phyloP scores from a whole-genome alignment of 2,113 vertebrate genomes.

The Chiloscyllium plagiosum region DNA sequence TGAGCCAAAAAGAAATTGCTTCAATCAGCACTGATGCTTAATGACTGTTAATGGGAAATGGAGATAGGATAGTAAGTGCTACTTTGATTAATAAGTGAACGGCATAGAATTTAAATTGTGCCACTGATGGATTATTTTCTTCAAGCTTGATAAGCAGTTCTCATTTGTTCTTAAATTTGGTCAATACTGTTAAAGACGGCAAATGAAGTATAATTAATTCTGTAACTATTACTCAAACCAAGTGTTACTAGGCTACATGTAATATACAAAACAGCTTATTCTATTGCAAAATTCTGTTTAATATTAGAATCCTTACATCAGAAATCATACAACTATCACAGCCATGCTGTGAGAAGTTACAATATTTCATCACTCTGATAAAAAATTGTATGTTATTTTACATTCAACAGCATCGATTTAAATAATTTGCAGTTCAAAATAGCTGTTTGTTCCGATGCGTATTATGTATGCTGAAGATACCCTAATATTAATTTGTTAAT shows the following conservation, averaged over 20 bases:
- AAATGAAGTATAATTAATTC: conserved; percentile 83
- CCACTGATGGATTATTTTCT: conserved; percentile 84
- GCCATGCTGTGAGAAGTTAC: background rate
- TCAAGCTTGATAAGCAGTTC: conserved; percentile 82
- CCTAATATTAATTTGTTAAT: background rate
- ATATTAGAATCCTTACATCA: background rate
- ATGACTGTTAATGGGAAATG: conserved; percentile 82
- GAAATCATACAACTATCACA: background rate
- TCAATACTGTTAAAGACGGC: conserved; percentile 82
- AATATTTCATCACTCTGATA: background rate
- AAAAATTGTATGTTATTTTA: background rate
- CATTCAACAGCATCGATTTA: background rate
- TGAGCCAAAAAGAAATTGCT: conserved; percentile 81
- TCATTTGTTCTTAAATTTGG: conserved; percentile 84
- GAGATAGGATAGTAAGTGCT: conserved; percentile 83
- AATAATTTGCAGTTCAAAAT: background rate
- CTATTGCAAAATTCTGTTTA: background rate
- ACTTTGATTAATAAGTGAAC: conserved; percentile 83
- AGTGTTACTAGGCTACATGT: conserved; percentile 54
- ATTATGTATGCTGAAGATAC: background rate
- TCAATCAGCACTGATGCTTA: conserved; percentile 79
- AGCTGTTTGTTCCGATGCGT: background rate
- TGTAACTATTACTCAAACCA: conserved; percentile 62
- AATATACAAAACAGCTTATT: conserved; percentile 22
- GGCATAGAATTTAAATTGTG: conserved; percentile 80